Conservation (phyloP, 2,113 vertebrate genomes). For the Amblyornis subalaris region DNA sequence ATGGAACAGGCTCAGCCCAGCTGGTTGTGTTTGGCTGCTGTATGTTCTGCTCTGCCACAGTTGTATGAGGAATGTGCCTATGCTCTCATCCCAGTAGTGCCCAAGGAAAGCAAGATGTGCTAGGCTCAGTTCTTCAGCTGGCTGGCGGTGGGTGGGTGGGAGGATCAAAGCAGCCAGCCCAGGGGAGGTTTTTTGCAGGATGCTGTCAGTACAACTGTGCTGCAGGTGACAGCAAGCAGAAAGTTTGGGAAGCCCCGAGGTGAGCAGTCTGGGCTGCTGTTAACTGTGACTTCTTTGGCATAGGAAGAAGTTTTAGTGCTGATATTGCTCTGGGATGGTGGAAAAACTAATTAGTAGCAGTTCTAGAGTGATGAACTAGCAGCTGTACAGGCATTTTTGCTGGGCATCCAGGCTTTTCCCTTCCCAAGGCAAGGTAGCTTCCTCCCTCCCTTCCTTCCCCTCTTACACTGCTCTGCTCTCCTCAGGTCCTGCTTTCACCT, state of each 20-base stretch:
- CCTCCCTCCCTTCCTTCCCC: background rate
- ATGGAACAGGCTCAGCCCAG: background rate
- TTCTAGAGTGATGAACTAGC: background rate
- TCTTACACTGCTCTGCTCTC: background rate
- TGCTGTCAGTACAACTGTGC: background rate
- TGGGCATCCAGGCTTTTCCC: background rate
- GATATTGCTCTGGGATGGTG: background rate
- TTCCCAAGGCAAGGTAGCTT: background rate
- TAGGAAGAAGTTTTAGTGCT: background rate
- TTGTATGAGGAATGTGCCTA: accelerated
- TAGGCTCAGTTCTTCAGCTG: background rate
- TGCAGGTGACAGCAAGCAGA: background rate
- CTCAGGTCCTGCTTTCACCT: background rate
- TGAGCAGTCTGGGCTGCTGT: background rate
- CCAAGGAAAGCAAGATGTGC: background rate
- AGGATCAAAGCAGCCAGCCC: background rate
- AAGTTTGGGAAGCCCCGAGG: background rate
- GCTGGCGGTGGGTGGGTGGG: background rate
- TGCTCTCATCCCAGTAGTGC: background rate
- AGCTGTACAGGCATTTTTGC: background rate
- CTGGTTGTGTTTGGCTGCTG: background rate
- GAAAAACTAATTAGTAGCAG: background rate
- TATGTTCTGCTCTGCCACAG: background rate
- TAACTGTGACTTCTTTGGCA: background rate
- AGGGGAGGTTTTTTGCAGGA: background rate